These are phyloP conservation scores for Ceramica pisi DNA, from an alignment of 2,888 invertebrate genomes.

Conservation along the genomic window DNA sequence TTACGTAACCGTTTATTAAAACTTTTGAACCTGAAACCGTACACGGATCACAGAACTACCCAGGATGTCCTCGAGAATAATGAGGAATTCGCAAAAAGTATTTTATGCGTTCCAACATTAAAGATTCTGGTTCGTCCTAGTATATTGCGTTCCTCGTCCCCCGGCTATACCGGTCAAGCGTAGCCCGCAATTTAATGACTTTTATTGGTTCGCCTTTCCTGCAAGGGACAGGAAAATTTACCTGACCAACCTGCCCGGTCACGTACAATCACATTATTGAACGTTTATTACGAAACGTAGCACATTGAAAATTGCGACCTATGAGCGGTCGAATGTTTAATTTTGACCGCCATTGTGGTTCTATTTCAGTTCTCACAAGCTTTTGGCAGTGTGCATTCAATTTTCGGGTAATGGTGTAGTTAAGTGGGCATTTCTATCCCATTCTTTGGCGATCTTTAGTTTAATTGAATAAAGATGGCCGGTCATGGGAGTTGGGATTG, in stretches of 20 bases:
- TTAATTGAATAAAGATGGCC: constrained; percentile 16
- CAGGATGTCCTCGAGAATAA: constrained; percentile 51
- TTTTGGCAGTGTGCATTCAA: constrained; percentile 31
- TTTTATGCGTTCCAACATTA: constrained; percentile 71
- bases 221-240: constrained; percentile 81
- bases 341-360: constrained; percentile 64
- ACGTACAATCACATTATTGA: constrained; percentile 82
- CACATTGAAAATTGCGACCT: constrained; percentile 78
- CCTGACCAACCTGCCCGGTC: constrained; percentile 75
- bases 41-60: constrained; percentile 35
- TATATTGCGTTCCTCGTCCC: constrained; percentile 75
- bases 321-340: constrained; percentile 71
- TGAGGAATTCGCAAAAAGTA: constrained; percentile 53
- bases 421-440: constrained; percentile 30
- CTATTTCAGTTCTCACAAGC: constrained; percentile 39
- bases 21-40: constrained; percentile 5
- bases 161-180: constrained; percentile 72
- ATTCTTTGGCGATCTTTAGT: constrained; percentile 25
- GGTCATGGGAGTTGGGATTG: not conserved
- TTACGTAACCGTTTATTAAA: not conserved
- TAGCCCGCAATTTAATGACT: constrained; percentile 84
- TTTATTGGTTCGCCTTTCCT: constrained; percentile 82
- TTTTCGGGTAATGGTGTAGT: constrained; percentile 35
- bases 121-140: constrained; percentile 72
- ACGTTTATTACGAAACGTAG: constrained; percentile 79